Conservation (phyloP, 2,888 invertebrate genomes). For the Oegoconia quadripuncta region DNA sequence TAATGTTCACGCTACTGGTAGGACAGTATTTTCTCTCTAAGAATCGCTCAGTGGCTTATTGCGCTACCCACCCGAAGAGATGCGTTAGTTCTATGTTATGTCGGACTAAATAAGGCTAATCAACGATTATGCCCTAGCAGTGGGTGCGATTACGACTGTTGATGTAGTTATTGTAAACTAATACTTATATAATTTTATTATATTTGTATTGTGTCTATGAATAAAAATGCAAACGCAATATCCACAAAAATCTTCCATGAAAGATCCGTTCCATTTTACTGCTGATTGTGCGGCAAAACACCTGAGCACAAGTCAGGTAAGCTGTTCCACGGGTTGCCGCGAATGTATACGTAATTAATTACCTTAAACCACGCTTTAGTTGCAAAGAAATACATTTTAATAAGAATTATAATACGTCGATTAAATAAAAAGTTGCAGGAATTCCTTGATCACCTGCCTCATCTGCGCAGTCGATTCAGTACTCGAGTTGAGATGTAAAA, state of each 20-base stretch:
- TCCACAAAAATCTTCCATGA: constrained; percentile 44
- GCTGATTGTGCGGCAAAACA: constrained; percentile 66
- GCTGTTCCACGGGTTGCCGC: constrained; percentile 32
- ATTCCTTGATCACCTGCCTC: constrained; percentile 10
- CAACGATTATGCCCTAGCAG: too few relatives aligned
- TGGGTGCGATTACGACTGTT: too few relatives aligned
- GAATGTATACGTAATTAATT: constrained; percentile 3
- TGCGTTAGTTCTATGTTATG: too few relatives aligned
- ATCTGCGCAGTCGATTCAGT: constrained; percentile 32
- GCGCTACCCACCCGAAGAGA: too few relatives aligned
- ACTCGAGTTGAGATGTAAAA: constrained; percentile 55
- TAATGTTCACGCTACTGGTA: too few relatives aligned
- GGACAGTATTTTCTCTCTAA: too few relatives aligned
- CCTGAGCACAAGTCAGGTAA: constrained; percentile 50
- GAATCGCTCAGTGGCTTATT: too few relatives aligned
- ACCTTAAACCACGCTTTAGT: neutral
- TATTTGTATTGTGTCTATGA: too few relatives aligned
- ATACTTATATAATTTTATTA: too few relatives aligned
- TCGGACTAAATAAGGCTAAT: too few relatives aligned
- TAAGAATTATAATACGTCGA: constrained; percentile 5
- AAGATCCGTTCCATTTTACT: constrained; percentile 64
- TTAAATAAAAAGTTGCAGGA: constrained; percentile 4
- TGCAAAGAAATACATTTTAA: constrained; percentile 4
- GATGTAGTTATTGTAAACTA: too few relatives aligned
- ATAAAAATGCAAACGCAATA: constrained; percentile 38